Conservation (phyloP, 2,797 vertebrate species). For the Tenualosa thibaudeaui region DNA sequence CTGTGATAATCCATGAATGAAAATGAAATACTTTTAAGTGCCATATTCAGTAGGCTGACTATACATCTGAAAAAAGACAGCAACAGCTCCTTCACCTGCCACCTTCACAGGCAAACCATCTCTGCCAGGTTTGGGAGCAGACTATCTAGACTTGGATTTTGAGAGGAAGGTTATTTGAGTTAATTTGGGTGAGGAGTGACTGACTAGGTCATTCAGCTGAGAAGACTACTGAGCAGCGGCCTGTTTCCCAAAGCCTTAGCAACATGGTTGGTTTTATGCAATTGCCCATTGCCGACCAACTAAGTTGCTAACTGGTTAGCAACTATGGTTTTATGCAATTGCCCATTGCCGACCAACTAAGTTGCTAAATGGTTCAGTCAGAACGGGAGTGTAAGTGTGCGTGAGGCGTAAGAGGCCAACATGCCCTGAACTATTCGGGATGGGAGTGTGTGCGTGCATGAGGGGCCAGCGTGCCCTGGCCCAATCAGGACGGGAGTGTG, state of each 20-base stretch:
- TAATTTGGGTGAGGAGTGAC: background rate
- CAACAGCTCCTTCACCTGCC: background rate
- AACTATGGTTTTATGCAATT: too few relatives aligned
- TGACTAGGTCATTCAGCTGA: background rate
- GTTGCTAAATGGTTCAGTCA: too few relatives aligned
- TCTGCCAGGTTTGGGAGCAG: background rate
- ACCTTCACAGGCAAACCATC: background rate
- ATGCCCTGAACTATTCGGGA: background rate
- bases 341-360: too few relatives aligned
- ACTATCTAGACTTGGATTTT: background rate
- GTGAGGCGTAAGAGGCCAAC: background rate
- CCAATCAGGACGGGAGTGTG: too few relatives aligned
- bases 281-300: too few relatives aligned
- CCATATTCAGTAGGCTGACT: background rate
- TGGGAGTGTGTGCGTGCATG: background rate
- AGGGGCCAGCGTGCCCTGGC: background rate
- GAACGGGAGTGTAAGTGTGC: background rate
- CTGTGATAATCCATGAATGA: background rate
- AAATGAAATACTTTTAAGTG: background rate
- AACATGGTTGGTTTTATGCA: too few relatives aligned
- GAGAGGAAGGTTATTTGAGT: background rate
- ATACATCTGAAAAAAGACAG: background rate
- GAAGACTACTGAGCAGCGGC: background rate
- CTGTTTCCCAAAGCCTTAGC: too few relatives aligned
- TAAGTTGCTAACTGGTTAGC: too few relatives aligned